These are phyloP conservation scores for Lycocorax pyrrhopterus DNA, from an alignment of 2,113 vertebrate genomes.

Conservation along the genomic window DNA sequence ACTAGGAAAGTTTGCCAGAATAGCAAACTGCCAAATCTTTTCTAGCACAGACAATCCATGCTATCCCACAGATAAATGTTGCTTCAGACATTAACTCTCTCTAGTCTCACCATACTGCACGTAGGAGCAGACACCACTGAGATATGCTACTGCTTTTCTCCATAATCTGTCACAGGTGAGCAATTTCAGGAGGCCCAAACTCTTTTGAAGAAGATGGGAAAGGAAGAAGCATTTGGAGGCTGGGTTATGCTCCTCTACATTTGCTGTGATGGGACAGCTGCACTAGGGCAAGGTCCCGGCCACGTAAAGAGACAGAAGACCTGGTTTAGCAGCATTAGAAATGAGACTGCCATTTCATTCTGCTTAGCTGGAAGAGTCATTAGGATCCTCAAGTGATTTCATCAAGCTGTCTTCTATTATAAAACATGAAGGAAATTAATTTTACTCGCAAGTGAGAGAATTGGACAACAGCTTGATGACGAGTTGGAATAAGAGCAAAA, in stretches of 20 bases:
- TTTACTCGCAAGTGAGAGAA: background rate
- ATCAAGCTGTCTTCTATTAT: background rate
- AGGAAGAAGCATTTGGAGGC: background rate
- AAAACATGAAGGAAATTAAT: background rate
- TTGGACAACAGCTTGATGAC: background rate
- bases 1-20: slow-evolving; percentile 44
- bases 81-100: slow-evolving; percentile 49
- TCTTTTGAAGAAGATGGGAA: background rate
- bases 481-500: background rate
- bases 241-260: background rate
- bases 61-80: slow-evolving; percentile 51
- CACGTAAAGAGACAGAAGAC: background rate
- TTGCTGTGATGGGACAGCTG: background rate
- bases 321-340: background rate
- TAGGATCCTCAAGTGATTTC: background rate
- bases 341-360: background rate
- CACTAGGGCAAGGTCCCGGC: background rate
- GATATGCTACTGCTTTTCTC: background rate
- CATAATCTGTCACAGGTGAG: background rate
- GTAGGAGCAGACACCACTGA: background rate
- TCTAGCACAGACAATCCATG: slow-evolving; percentile 46
- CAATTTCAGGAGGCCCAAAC: background rate
- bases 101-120: background rate
- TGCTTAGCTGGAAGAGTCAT: background rate
- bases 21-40: slow-evolving; percentile 53